Evolutionary conservation across 2,888 invertebrate genomes (phyloP).

Genomic region (Acanthacorydalis orientalis): DNA sequence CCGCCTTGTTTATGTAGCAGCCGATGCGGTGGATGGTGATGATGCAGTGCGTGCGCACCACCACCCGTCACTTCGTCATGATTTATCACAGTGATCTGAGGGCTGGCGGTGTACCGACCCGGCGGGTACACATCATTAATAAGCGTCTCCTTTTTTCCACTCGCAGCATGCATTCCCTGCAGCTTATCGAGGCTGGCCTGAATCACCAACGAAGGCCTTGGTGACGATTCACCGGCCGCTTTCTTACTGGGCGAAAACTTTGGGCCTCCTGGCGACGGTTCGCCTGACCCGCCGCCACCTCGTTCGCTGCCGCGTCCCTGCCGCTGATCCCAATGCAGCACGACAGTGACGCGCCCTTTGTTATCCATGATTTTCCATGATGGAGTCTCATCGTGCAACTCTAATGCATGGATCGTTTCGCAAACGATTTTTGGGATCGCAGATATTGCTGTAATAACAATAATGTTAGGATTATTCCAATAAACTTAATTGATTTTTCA

Average conservation of each 20-base stretch:
- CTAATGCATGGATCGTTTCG: conserved; percentile 90
- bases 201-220: conserved; percentile 54
- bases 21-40: conserved; percentile 19
- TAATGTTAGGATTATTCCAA: neutral
- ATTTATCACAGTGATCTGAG: conserved; percentile 88
- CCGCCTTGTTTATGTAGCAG: conserved; percentile 13
- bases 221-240: conserved; percentile 28
- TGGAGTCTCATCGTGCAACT: conserved; percentile 90
- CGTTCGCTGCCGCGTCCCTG: conserved; percentile 36
- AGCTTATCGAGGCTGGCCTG: conserved; percentile 58
- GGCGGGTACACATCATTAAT: conserved; percentile 37
- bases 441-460: conserved; percentile 56
- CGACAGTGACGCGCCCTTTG: conserved; percentile 92
- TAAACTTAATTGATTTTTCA: too few species aligned
- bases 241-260: conserved; percentile 40
- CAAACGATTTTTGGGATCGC: conserved; percentile 94
- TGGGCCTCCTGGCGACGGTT: conserved; percentile 33
- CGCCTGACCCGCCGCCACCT: conserved; percentile 30
- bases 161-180: conserved; percentile 18
- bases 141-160: conserved; percentile 37
- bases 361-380: conserved; percentile 98
- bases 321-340: conserved; percentile 91
- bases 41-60: conserved; percentile 18
- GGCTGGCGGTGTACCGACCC: conserved; percentile 32
- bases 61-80: conserved; percentile 61